Evolutionary conservation across 2,113 vertebrate species (phyloP).

Genomic region (Agelaius tricolor): DNA sequence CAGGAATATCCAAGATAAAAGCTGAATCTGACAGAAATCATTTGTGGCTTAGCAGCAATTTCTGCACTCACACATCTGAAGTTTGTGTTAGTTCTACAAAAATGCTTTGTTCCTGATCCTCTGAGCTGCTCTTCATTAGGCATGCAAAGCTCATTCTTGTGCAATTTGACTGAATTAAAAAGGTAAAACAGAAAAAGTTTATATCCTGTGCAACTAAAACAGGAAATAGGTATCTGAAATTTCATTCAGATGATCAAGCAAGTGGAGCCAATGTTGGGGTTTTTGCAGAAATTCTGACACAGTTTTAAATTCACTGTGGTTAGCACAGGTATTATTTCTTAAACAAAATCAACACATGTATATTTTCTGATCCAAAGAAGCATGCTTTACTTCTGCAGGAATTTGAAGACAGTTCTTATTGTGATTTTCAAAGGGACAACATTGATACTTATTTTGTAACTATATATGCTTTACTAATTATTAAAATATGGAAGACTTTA

Average conservation of each 20-base stretch:
- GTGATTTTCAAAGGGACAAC: neutral
- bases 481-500: neutral
- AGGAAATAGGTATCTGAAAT: conserved; percentile 17
- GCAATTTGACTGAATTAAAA: conserved; percentile 55
- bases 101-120: conserved; percentile 65
- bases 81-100: conserved; percentile 17
- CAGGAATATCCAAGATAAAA: conserved; percentile 67
- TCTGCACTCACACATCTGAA: conserved; percentile 25
- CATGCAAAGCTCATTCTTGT: conserved; percentile 48
- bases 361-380: neutral
- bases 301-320: neutral
- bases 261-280: neutral
- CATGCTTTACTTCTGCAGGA: neutral
- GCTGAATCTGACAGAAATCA: conserved; percentile 50
- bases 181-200: conserved; percentile 1
- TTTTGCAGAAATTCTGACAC: neutral
- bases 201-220: neutral
- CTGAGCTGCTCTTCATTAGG: conserved; percentile 63
- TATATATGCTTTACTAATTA: neutral
- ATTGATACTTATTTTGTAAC: neutral
- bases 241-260: neutral
- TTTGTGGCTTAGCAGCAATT: conserved; percentile 58
- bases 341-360: neutral
- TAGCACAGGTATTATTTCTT: neutral
- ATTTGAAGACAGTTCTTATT: neutral